Percentiles rank a stretch among this genome's conserved stretches.
These are phyloP conservation scores for Pentalonia nigronervosa DNA, from an alignment of 1,140 invertebrate genomes.

Conservation along the genomic window DNA sequence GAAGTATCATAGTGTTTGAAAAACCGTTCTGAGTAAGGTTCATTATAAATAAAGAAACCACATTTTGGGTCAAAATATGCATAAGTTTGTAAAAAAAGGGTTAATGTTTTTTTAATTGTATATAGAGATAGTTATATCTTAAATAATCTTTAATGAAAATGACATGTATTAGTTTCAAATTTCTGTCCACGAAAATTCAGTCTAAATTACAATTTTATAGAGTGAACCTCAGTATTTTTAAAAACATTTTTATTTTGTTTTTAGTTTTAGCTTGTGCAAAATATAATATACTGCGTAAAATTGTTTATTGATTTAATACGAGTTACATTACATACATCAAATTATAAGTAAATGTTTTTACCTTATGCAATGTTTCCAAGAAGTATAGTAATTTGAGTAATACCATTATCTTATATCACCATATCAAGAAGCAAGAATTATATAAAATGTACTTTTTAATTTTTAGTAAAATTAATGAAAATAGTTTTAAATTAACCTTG, in stretches of 20 bases:
- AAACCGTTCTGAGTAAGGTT: neutral
- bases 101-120: constrained; percentile 19
- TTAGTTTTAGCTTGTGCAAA: neutral
- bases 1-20: neutral
- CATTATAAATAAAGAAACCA: neutral
- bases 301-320: neutral
- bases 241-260: neutral
- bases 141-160: neutral
- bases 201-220: neutral
- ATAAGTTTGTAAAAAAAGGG: constrained; percentile 8
- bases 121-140: constrained; percentile 3
- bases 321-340: neutral
- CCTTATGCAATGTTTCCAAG: neutral
- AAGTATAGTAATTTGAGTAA: neutral
- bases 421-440: neutral
- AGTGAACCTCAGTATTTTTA: neutral
- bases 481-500: neutral
- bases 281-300: neutral
- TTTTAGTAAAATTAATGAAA: neutral
- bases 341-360: neutral
- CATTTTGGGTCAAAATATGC: constrained; percentile 10
- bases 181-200: neutral
- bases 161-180: neutral
- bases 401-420: neutral
- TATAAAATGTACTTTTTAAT: neutral